Conservation (phyloP, 2,888 invertebrate genomes). For the Agrotis puta region DNA sequence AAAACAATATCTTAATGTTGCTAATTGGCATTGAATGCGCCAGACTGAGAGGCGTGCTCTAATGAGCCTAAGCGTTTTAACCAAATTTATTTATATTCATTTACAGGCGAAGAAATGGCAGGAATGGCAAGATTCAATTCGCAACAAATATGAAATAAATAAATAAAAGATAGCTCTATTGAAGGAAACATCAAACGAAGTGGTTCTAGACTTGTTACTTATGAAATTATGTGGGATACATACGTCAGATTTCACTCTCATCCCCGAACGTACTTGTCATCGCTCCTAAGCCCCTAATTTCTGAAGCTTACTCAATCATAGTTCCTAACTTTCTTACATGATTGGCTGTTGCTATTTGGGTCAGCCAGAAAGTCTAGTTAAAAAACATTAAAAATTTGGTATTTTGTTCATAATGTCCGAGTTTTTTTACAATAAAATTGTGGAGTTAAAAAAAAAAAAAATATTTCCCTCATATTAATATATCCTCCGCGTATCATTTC, state of each 20-base stretch:
- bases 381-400: not conserved
- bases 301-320: constrained; percentile 29
- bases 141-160: not conserved
- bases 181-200: not conserved
- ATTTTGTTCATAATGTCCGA: not conserved
- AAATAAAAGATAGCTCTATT: not conserved
- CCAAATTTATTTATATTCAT: constrained; percentile 1
- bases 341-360: constrained; percentile 15
- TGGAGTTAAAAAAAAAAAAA: not conserved
- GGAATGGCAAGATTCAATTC: not conserved
- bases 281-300: constrained; percentile 5
- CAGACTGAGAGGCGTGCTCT: not conserved
- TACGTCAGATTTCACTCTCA: constrained; percentile 1
- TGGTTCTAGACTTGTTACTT: constrained; percentile 14
- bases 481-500: not conserved
- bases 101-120: not conserved
- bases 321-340: constrained; percentile 34
- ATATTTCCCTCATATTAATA: not conserved
- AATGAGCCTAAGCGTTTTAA: not conserved
- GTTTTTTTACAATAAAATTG: not conserved
- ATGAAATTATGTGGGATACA: constrained; percentile 28
- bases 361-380: not conserved
- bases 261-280: not conserved
- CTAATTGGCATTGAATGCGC: not conserved
- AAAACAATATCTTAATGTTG: not conserved